Evolutionary conservation across 1,140 invertebrate genomes (phyloP).

Genomic region (Bombyx mandarina): DNA sequence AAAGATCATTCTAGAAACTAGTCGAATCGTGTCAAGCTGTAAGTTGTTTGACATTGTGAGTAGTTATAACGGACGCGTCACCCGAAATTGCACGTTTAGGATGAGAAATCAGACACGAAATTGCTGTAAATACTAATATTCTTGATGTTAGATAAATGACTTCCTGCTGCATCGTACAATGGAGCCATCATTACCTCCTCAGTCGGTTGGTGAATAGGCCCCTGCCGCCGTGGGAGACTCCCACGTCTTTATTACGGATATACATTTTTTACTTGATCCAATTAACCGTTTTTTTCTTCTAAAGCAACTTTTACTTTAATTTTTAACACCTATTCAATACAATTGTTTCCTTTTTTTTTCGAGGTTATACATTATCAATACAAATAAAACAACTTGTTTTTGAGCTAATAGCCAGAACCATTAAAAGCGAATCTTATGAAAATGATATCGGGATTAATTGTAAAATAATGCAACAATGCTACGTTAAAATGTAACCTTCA

Average conservation of each 20-base stretch:
- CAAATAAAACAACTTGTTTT: too few relatives aligned
- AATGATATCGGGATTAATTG: too few relatives aligned
- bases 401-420: too few relatives aligned
- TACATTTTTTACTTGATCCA: conserved; percentile 68
- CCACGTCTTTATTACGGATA: conserved; percentile 68
- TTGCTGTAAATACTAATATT: conserved; percentile 68
- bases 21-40: too few relatives aligned
- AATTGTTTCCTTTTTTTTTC: too few relatives aligned
- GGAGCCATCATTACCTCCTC: conserved; percentile 60
- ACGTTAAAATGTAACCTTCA: too few relatives aligned
- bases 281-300: conserved; percentile 64
- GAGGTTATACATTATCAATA: too few relatives aligned
- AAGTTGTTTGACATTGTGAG: conserved; percentile 29
- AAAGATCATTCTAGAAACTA: conserved; percentile 1
- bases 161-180: conserved; percentile 65
- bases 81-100: conserved; percentile 63
- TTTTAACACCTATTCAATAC: conserved; percentile 18
- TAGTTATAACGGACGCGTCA: conserved; percentile 23
- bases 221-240: conserved; percentile 56
- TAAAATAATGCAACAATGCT: too few relatives aligned
- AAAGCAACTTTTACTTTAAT: conserved; percentile 65
- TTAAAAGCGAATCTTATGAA: too few relatives aligned
- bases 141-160: conserved; percentile 70
- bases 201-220: conserved; percentile 43
- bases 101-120: conserved; percentile 65